A percentile compares a stretch with the other conserved stretches of the same genome.
phyloP scores from a whole-genome alignment of 92 coral and sea anemone genomes.

The Micromussa lordhowensis region DNA sequence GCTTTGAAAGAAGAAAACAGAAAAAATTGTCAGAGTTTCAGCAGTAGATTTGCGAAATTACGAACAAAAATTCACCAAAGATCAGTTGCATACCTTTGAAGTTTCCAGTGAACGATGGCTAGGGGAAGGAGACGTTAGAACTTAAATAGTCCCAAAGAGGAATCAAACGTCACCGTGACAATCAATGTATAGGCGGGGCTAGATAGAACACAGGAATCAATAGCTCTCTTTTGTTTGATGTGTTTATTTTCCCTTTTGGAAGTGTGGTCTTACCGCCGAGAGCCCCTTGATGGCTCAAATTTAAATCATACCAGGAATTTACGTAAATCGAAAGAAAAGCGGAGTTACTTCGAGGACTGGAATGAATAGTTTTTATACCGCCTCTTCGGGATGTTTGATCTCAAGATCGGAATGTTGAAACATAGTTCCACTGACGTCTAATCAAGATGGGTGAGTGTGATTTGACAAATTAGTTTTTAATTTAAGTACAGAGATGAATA shows the following conservation, averaged over 20 bases:
- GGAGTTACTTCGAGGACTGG: background rate
- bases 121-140: background rate
- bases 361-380: background rate
- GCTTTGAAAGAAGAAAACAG: background rate
- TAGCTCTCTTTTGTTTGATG: background rate
- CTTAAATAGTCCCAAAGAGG: background rate
- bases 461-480: background rate
- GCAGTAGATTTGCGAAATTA: background rate
- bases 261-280: background rate
- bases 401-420: background rate
- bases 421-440: too few species aligned
- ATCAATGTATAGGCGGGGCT: slow-evolving; percentile 2
- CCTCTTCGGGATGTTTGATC: background rate
- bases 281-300: background rate
- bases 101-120: background rate
- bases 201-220: background rate
- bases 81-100: background rate
- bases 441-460: background rate
- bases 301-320: background rate
- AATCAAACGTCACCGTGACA: slow-evolving; percentile 3
- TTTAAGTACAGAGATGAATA: background rate
- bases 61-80: background rate
- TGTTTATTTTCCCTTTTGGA: background rate
- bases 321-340: background rate
- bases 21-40: background rate